Conservation (phyloP, 2,113 vertebrate species). For the Dendrocopos noguchii region DNA sequence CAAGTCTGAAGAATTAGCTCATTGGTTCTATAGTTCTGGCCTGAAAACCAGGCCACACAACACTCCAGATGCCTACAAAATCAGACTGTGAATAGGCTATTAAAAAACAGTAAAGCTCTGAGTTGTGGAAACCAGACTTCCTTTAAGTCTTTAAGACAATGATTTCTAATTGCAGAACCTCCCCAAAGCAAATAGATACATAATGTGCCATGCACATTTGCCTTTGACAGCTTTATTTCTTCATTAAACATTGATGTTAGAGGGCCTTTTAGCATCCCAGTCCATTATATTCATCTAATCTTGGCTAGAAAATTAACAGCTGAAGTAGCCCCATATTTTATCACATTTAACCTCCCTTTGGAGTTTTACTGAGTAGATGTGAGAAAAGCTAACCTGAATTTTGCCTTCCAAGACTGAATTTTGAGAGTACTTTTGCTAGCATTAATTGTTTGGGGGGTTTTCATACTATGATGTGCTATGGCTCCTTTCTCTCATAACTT, state of each 20-base stretch:
- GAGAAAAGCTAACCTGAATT: not conserved
- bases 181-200: constrained; percentile 10
- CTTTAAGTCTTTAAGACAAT: not conserved
- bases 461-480: not conserved
- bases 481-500: not conserved
- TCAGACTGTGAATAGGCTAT: not conserved
- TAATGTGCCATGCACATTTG: constrained; percentile 36
- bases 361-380: not conserved
- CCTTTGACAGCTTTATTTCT: constrained; percentile 58
- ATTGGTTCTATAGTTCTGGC: not conserved
- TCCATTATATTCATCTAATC: constrained; percentile 39
- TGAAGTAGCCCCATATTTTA: constrained; percentile 49
- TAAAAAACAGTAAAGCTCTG: not conserved
- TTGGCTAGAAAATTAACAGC: constrained; percentile 47
- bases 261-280: constrained; percentile 40
- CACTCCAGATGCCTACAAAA: not conserved
- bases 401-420: not conserved
- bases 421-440: not conserved
- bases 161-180: not conserved
- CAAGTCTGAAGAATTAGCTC: not conserved
- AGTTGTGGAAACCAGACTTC: not conserved
- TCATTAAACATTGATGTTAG: constrained; percentile 66
- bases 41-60: not conserved
- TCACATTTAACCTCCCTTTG: constrained; percentile 7
- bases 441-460: not conserved